A percentile compares a stretch with the other conserved stretches of the same genome.
Evolutionary conservation across 2,888 invertebrate genomes (phyloP).

Genomic region (Acrobeloides nanus): DNA sequence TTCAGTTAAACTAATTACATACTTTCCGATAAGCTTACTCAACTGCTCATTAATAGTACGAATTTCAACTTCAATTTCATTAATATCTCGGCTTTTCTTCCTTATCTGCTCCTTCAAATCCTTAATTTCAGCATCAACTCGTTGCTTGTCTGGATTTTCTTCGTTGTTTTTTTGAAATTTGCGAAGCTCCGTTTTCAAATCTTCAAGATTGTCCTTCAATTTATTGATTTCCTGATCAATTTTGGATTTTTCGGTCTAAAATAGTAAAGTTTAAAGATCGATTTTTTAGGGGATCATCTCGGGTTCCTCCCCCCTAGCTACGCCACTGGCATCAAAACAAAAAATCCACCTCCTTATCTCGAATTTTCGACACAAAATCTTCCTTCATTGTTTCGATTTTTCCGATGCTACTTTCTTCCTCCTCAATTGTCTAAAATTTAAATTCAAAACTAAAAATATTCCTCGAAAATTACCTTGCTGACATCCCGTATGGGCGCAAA

Average conservation of each 20-base stretch:
- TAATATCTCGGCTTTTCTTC: neutral
- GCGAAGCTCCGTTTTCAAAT: neutral
- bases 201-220: neutral
- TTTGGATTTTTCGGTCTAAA: too few relatives aligned
- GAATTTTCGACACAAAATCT: slow-evolving; percentile 5
- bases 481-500: slow-evolving; percentile 3
- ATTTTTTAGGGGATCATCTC: too few relatives aligned
- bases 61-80: neutral
- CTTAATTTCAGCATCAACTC: slow-evolving; percentile 5
- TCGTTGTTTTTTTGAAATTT: neutral
- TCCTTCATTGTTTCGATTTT: slow-evolving; percentile 8
- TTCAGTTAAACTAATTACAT: neutral
- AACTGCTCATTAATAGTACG: slow-evolving; percentile 1
- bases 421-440: too few relatives aligned
- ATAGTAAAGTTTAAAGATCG: too few relatives aligned
- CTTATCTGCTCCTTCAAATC: neutral
- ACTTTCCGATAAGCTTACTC: slow-evolving; percentile 5
- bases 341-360: neutral
- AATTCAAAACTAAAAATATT: too few relatives aligned
- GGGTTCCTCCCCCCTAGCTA: too few relatives aligned
- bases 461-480: neutral
- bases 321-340: neutral
- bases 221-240: neutral
- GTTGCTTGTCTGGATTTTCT: too few relatives aligned
- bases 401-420: neutral